Evolutionary conservation across 2,797 vertebrate genomes (phyloP).

Genomic region (Halcyon badia): DNA sequence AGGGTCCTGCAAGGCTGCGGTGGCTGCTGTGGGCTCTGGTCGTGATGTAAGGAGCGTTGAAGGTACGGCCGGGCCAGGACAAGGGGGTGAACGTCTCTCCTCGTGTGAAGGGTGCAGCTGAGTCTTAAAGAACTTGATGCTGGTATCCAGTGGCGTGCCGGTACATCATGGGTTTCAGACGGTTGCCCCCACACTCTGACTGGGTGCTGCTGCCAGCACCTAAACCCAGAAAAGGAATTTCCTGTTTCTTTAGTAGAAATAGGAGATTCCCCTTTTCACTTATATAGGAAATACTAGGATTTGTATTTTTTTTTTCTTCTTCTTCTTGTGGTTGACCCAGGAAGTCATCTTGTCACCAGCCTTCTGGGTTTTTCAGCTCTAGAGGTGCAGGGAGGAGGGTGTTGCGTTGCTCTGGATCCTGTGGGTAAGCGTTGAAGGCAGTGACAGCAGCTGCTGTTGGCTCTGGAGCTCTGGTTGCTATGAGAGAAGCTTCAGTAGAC

Average conservation of each 20-base stretch:
- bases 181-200: neutral
- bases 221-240: slow-evolving; percentile 12
- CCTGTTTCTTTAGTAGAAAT: neutral
- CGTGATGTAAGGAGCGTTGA: slow-evolving; percentile 33
- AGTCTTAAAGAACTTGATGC: neutral
- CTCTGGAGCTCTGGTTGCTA: slow-evolving; percentile 86
- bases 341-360: slow-evolving; percentile 63
- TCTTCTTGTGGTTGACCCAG: slow-evolving; percentile 60
- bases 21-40: slow-evolving; percentile 9
- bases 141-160: neutral
- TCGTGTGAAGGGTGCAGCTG: neutral
- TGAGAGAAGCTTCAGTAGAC: slow-evolving; percentile 87
- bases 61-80: slow-evolving; percentile 33
- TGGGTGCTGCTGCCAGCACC: neutral
- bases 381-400: slow-evolving; percentile 74
- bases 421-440: slow-evolving; percentile 80
- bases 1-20: slow-evolving; percentile 11
- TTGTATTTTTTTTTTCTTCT: neutral
- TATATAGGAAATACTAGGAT: slow-evolving; percentile 54
- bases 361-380: neutral
- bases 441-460: slow-evolving; percentile 82
- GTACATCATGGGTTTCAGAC: neutral
- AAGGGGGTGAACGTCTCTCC: neutral
- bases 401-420: slow-evolving; percentile 80
- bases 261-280: slow-evolving; percentile 53